Evolutionary conservation across 2,888 invertebrate species (phyloP).

Genomic region (Clostera curtula): DNA sequence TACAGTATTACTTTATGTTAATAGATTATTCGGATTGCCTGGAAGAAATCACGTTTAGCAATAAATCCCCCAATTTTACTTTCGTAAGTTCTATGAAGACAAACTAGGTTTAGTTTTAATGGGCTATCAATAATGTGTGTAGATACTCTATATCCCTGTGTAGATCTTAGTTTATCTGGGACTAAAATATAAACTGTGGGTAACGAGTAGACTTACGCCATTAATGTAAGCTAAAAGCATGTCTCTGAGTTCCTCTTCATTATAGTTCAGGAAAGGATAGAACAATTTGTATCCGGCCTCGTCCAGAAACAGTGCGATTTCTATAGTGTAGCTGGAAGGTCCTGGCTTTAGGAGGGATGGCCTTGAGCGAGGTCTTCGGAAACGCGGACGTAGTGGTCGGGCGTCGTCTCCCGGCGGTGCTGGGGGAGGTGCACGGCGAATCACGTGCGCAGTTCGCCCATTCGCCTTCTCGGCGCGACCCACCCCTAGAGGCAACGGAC

Average conservation of each 20-base stretch:
- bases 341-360: slow-evolving; percentile 30
- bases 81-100: too few relatives aligned
- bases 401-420: slow-evolving; percentile 60
- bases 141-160: too few relatives aligned
- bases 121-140: too few relatives aligned
- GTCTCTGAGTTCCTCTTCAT: slow-evolving; percentile 79
- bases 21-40: too few relatives aligned
- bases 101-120: too few relatives aligned
- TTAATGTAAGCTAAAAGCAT: slow-evolving; percentile 87
- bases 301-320: slow-evolving; percentile 84
- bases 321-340: slow-evolving; percentile 74
- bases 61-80: too few relatives aligned
- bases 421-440: slow-evolving; percentile 70
- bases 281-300: slow-evolving; percentile 83
- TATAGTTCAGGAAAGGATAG: slow-evolving; percentile 78
- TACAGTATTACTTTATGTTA: too few relatives aligned
- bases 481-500: slow-evolving; percentile 70
- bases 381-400: slow-evolving; percentile 40
- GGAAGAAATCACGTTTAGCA: too few relatives aligned
- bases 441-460: slow-evolving; percentile 71
- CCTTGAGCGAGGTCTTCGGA: slow-evolving; percentile 39
- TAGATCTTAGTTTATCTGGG: too few relatives aligned
- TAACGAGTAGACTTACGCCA: slow-evolving; percentile 80
- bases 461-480: slow-evolving; percentile 49
- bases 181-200: slow-evolving; percentile 5